A percentile compares a stretch with the other conserved stretches of the same genome.
These are phyloP conservation scores for Tapirus terrestris DNA, from an alignment of 2,113 vertebrate species.

Conservation along the genomic window DNA sequence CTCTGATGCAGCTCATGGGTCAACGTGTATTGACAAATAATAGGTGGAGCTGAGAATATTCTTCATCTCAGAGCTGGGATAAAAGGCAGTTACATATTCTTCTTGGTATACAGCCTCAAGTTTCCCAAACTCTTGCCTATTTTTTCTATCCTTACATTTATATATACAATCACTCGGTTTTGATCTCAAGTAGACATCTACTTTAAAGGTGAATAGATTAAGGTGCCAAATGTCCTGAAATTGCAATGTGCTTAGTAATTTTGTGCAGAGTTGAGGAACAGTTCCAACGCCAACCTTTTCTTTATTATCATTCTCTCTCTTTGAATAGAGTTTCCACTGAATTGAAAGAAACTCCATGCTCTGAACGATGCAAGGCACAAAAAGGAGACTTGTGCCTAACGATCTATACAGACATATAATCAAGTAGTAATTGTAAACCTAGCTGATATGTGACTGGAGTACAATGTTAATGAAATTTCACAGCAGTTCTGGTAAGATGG, in stretches of 20 bases:
- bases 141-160: neutral
- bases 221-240: constrained; percentile 17
- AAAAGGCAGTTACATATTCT: neutral
- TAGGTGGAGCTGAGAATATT: neutral
- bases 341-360: constrained; percentile 61
- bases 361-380: constrained; percentile 64
- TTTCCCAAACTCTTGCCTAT: neutral
- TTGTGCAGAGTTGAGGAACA: constrained; percentile 54
- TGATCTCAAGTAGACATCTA: neutral
- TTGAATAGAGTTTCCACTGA: constrained; percentile 64
- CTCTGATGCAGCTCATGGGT: neutral
- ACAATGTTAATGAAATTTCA: constrained; percentile 83
- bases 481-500: constrained; percentile 79
- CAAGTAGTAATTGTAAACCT: constrained; percentile 80
- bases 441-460: constrained; percentile 75
- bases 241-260: constrained; percentile 34
- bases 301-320: constrained; percentile 59
- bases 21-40: neutral
- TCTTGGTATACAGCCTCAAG: neutral
- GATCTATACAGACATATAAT: constrained; percentile 79
- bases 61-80: neutral
- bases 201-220: neutral
- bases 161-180: neutral
- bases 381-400: constrained; percentile 70
- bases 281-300: neutral